phyloP scores from a whole-genome alignment of 2,113 vertebrate species.

The Pyrgilauda ruficollis region DNA sequence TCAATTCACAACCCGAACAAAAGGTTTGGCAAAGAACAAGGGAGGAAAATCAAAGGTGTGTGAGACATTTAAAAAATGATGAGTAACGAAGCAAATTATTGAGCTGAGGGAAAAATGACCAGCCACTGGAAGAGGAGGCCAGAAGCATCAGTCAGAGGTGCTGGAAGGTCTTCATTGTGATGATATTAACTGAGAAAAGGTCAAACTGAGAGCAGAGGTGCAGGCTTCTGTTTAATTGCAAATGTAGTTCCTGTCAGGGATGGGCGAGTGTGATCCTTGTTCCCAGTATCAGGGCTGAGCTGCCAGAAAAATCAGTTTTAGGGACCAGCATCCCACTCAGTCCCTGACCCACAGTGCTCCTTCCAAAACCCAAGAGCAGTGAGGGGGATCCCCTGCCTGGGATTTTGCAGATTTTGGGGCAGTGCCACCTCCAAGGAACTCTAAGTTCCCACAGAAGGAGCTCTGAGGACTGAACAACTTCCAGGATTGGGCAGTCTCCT shows the following conservation, averaged over 20 bases:
- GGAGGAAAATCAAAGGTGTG: not conserved
- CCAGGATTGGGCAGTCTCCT: not conserved
- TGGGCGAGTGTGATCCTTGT: not conserved
- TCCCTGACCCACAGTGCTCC: not conserved
- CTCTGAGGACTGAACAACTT: not conserved
- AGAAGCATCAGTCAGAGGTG: constrained; percentile 2
- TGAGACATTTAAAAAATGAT: not conserved
- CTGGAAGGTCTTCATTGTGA: constrained; percentile 6
- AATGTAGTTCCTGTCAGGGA: not conserved
- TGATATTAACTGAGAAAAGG: constrained; percentile 34
- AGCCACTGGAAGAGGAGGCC: not conserved
- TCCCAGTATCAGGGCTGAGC: not conserved
- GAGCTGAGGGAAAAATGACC: constrained; percentile 26
- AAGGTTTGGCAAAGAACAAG: not conserved
- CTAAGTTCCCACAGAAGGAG: not conserved
- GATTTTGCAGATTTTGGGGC: not conserved
- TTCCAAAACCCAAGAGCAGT: not conserved
- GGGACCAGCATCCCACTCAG: not conserved
- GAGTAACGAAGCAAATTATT: not conserved
- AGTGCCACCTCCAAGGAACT: not conserved
- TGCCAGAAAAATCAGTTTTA: not conserved
- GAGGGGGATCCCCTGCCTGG: not conserved
- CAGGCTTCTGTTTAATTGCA: constrained; percentile 24
- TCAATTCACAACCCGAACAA: constrained; percentile 26
- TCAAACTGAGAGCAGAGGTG: constrained; percentile 14